Evolutionary conservation across 2,797 vertebrate species (phyloP).

Genomic region (Pipistrellus nathusii): DNA sequence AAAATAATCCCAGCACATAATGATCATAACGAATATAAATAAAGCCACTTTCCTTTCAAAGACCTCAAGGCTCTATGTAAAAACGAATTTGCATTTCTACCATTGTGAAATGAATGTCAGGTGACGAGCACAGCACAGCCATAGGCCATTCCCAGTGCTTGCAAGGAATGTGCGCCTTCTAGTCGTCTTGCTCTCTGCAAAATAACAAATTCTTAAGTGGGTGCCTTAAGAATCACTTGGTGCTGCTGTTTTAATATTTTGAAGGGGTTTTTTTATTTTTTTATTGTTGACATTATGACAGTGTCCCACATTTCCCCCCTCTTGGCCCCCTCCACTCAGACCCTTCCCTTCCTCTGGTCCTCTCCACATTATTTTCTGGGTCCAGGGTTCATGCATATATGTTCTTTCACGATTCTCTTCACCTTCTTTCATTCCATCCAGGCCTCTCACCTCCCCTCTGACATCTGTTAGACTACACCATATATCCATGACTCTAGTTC

Average conservation of each 20-base stretch:
- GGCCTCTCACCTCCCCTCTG: neutral
- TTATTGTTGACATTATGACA: neutral
- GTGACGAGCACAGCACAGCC: neutral
- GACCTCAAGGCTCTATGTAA: slow-evolving; percentile 63
- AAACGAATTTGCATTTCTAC: slow-evolving; percentile 58
- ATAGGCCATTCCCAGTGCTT: neutral
- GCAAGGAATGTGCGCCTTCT: neutral
- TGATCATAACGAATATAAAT: slow-evolving; percentile 80
- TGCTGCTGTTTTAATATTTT: neutral
- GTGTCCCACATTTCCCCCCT: neutral
- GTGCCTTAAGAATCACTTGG: neutral
- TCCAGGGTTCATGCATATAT: neutral
- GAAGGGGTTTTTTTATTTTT: neutral
- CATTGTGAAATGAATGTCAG: slow-evolving; percentile 56
- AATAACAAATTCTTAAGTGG: slow-evolving; percentile 11
- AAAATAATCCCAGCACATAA: slow-evolving; percentile 80
- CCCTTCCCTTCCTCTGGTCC: neutral
- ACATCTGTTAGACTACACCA: neutral
- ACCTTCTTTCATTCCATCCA: neutral
- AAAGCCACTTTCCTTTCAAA: slow-evolving; percentile 76
- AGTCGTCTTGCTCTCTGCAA: slow-evolving; percentile 11
- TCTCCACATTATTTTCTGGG: neutral
- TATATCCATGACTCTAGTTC: neutral
- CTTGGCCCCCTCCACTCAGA: neutral
- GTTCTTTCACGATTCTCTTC: neutral